These are phyloP conservation scores for Hypomecis atomaria DNA, from an alignment of 2,888 invertebrate genomes.

Conservation along the genomic window DNA sequence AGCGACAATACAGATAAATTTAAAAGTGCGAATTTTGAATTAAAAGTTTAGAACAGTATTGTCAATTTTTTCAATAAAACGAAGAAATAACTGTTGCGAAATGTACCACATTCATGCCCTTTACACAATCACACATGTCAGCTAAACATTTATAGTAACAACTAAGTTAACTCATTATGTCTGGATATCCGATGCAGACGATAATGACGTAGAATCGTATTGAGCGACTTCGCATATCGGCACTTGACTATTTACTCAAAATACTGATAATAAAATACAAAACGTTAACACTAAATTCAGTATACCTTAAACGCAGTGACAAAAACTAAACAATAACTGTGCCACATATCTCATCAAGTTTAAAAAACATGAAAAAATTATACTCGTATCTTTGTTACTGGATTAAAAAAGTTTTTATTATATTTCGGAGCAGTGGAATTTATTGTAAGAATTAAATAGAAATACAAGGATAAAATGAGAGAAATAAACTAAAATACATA, in stretches of 20 bases:
- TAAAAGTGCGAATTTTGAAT: slow-evolving; percentile 26
- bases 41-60: slow-evolving; percentile 51
- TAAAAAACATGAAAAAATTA: no score
- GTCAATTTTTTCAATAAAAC: slow-evolving; percentile 58
- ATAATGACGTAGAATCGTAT: slow-evolving; percentile 71
- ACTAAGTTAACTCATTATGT: slow-evolving; percentile 78
- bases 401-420: no score
- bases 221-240: slow-evolving; percentile 66
- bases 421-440: no score
- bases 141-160: slow-evolving; percentile 84
- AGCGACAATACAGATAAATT: slow-evolving; percentile 41
- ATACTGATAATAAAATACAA: slow-evolving; percentile 20
- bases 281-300: not conserved
- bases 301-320: no score
- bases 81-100: slow-evolving; percentile 68
- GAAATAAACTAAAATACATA: no score
- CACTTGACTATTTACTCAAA: slow-evolving; percentile 68
- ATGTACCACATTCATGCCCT: slow-evolving; percentile 77
- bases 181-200: slow-evolving; percentile 76
- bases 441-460: no score
- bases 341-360: no score
- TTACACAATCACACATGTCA: slow-evolving; percentile 77
- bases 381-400: no score
- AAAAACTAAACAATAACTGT: no score
- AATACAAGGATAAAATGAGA: no score